Evolutionary conservation across 2,113 vertebrate species (phyloP).

Genomic region (Sula dactylatra): DNA sequence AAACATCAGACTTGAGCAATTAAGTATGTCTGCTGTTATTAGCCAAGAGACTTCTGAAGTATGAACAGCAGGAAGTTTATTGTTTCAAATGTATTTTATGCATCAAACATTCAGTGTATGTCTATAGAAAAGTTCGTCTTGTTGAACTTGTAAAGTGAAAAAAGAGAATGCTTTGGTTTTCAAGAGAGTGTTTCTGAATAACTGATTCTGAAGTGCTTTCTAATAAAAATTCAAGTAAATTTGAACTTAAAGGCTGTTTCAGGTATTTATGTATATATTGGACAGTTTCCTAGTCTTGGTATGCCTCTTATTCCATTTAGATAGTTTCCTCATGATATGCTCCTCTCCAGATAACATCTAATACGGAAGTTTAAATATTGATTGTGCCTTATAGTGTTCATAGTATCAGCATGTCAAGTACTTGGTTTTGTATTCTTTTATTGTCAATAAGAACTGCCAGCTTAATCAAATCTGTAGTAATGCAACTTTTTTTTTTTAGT

Average conservation of each 20-base stretch:
- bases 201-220: not conserved
- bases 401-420: not conserved
- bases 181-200: not conserved
- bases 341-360: not conserved
- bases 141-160: not conserved
- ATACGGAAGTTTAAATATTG: not conserved
- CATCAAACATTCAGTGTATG: not conserved
- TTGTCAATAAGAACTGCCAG: not conserved
- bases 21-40: not conserved
- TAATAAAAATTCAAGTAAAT: not conserved
- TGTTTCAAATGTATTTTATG: not conserved
- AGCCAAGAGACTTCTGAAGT: not conserved
- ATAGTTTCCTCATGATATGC: not conserved
- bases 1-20: not conserved
- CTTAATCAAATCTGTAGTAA: not conserved
- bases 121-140: not conserved
- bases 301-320: not conserved
- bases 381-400: not conserved
- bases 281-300: not conserved
- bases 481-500: not conserved
- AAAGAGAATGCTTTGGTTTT: not conserved
- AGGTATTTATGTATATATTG: not conserved
- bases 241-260: not conserved
- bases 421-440: not conserved
- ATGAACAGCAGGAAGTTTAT: not conserved